Base-by-base conservation (phyloP, 2,113 vertebrate species). In the Pygoscelis adeliae region DNA sequence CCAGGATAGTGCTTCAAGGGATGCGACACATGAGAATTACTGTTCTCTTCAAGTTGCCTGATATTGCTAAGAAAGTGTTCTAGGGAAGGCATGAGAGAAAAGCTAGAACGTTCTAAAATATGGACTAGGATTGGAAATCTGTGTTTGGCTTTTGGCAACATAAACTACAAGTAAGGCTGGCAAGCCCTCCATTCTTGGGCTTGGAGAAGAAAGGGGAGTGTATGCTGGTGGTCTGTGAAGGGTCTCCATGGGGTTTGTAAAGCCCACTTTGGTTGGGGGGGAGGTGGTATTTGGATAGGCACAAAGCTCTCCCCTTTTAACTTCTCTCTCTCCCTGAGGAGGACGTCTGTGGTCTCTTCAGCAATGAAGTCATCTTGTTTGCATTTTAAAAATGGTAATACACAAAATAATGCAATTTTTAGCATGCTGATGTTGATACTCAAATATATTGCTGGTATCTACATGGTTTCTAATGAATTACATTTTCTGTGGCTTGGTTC, bases 1-100 rank as follows among this genome's bases (percentile, higher is more conserved):
- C 4, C 29, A 90, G 38, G 15, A 70, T 3, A 73, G 67, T 49
- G 13, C 73, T 94, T 84, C 36, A 81, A 83, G 77, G 44, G 49
- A 34, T 74, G 19, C 0, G 3, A 72, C n/a, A 71, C 0, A 0
- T 38, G 49, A 63, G 44, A 59, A 56, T 49, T 94, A 29, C 56
- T 6, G 2, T 82, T 94, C 49, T 74, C 27, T 59, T 93, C 34
- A 46, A 71, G 38, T 34, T 44, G 50, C 29, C 47, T 17, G 34
- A 22, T 71, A 29, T 2, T 84, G 69, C 70, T 89, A 73, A 83
- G 71, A 70, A 67, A 58, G 42, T 2, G 0, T 90, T 83, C 19
- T 47, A 40, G 49, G n/a, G 26, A 40, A 87, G 30, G 59, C 34
- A 29, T 8, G 29, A 52, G 44, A 83, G 56, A 27, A 59, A 74